These are phyloP conservation scores for Ceratina calcarata DNA, from an alignment of 1,140 invertebrate genomes.

Conservation along the genomic window DNA sequence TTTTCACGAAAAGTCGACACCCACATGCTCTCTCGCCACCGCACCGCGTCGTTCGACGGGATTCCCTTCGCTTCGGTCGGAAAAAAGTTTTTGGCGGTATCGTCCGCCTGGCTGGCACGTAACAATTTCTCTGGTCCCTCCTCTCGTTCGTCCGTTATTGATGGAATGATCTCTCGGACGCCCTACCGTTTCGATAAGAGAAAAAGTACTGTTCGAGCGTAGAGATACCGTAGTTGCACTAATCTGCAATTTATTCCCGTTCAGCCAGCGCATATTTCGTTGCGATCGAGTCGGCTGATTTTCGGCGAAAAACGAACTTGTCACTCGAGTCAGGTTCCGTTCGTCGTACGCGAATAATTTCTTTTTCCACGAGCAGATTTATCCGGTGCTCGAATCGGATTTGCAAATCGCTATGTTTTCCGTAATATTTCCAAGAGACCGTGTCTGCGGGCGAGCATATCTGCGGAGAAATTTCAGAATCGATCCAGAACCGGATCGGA, in stretches of 20 bases:
- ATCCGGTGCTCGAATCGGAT: too few relatives aligned
- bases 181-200: neutral
- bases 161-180: slow-evolving; percentile 6
- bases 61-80: neutral
- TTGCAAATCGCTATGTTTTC: too few relatives aligned
- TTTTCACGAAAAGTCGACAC: slow-evolving; percentile 43
- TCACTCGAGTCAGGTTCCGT: too few relatives aligned
- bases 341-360: too few relatives aligned
- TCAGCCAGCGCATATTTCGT: neutral
- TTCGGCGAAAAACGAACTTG: too few relatives aligned
- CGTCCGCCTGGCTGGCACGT: neutral
- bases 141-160: neutral
- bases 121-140: neutral
- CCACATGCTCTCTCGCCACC: slow-evolving; percentile 9
- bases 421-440: too few relatives aligned
- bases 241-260: neutral
- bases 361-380: too few relatives aligned
- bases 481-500: neutral
- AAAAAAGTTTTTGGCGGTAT: slow-evolving; percentile 24
- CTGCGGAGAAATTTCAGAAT: neutral
- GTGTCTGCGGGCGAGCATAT: too few relatives aligned
- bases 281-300: neutral
- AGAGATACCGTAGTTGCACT: neutral
- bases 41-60: slow-evolving; percentile 18
- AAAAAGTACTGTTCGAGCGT: neutral